Evolutionary conservation across 2,888 invertebrate species (phyloP).

Genomic region (Conops quadrifasciatus): DNA sequence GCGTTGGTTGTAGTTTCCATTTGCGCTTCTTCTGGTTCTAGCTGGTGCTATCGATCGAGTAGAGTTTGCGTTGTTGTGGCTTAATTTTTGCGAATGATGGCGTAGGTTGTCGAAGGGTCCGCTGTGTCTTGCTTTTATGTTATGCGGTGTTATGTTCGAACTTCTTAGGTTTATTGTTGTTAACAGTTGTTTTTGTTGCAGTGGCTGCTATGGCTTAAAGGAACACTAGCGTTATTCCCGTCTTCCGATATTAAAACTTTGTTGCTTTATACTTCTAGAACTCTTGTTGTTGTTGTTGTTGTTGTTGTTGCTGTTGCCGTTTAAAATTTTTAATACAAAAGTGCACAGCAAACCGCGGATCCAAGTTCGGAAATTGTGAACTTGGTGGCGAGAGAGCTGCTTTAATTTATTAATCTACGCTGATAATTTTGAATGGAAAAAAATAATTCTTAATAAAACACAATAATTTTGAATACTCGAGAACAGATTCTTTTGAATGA

Average conservation of each 20-base stretch:
- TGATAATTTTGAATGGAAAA: conserved; percentile 32
- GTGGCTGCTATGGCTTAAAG: too few relatives aligned
- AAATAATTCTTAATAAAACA: conserved; percentile 9
- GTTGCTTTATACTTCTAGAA: too few relatives aligned
- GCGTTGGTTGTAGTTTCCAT: neutral
- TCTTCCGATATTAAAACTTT: neutral
- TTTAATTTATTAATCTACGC: conserved; percentile 20
- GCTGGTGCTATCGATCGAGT: neutral
- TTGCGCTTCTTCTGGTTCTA: neutral
- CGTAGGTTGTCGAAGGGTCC: neutral
- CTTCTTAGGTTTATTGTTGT: too few relatives aligned
- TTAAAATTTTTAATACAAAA: conserved; percentile 13
- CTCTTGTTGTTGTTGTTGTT: conserved; percentile 22
- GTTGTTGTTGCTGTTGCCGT: conserved; percentile 13
- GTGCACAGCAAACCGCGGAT: conserved; percentile 26
- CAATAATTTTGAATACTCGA: conserved; percentile 8
- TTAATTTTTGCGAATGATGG: neutral
- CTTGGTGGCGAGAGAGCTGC: conserved; percentile 34
- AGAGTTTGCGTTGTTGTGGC: neutral
- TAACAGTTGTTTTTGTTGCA: neutral
- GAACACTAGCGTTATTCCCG: too few relatives aligned
- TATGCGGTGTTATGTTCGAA: too few relatives aligned
- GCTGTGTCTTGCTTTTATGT: neutral
- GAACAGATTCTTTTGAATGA: neutral
- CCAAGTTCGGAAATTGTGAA: conserved; percentile 38